phyloP scores from a whole-genome alignment of 2,797 vertebrate genomes.

The Loris lydekkerianus region DNA sequence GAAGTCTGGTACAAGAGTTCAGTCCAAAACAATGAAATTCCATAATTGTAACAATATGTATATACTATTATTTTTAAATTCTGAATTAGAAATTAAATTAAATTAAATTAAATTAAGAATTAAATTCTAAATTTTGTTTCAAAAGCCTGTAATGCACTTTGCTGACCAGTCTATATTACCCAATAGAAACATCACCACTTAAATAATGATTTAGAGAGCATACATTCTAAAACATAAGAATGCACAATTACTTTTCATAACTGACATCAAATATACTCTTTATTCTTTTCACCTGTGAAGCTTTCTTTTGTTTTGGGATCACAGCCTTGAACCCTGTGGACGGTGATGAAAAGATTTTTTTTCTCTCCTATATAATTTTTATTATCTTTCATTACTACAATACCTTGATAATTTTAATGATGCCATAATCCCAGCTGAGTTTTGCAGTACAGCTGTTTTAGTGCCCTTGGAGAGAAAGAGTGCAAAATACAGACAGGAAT shows the following conservation, averaged over 20 bases:
- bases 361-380: conserved; percentile 74
- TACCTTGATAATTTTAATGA: conserved; percentile 93
- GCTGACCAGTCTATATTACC: conserved; percentile 83
- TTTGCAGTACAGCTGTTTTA: conserved; percentile 91
- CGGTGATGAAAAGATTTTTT: background rate
- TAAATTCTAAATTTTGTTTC: conserved; percentile 93
- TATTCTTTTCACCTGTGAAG: background rate
- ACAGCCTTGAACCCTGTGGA: background rate
- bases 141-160: conserved; percentile 93
- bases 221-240: background rate
- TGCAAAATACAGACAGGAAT: conserved; percentile 89
- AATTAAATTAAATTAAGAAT: conserved; percentile 78
- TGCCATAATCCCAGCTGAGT: conserved; percentile 95
- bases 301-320: background rate
- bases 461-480: conserved; percentile 91
- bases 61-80: background rate
- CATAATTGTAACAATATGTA: background rate
- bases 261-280: background rate
- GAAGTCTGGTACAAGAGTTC: fast-evolving
- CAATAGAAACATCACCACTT: background rate
- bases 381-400: conserved; percentile 90
- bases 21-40: background rate
- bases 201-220: background rate
- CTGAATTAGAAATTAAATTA: no score
- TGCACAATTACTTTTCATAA: background rate